Base-by-base conservation (phyloP, 2,113 vertebrate genomes). In the Phrynosoma platyrhinos region DNA sequence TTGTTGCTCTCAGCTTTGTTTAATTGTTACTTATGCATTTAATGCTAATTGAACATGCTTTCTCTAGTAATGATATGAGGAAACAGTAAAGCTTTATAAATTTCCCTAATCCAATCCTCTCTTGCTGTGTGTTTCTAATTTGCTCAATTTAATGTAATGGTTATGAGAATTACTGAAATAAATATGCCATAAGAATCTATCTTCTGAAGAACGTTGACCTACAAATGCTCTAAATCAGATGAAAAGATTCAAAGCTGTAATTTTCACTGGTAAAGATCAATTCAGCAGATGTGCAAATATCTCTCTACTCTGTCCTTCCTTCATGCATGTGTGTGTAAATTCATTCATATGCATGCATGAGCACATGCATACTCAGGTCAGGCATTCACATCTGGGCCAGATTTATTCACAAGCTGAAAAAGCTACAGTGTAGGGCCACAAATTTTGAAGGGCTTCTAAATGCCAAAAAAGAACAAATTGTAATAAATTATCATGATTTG, bases 1-100 rank as follows among this genome's bases (percentile, higher is more conserved):
- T 93, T 95, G 25, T 88, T 92, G 79, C 93, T 90, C 91, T 95
- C 66, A 85, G 72, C 36, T 92, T 91, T 94, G 55, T 91, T 96
- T 96, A 95, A 96, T 95, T 95, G 86, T 91, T 95, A 91, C 87
- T 93, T 95, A 94, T 94, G 83, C 81, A 89, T 93, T 94, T 94
- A 92, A 91, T 94, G 74, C 58, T 94, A 96, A 95, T 95, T 94
- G 96, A 94, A 79, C 12, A 87, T 89, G 86, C 40, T 88, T 95
- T 92, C 83, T 77, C 91, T 90, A 91, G 88, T 88, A 93, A 92
- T 92, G 94, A 90, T 68, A 94, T 23, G 74, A 94, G 76, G 77
- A 79, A 92, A 93, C 72, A 92, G 42, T 64, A 94, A 95, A 94
- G 86, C 89, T 95, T 96, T 95, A 94, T 94, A 95, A 80, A 85